These are phyloP conservation scores for Hippopotamyrus pictus DNA, from an alignment of 2,797 vertebrate genomes.

Conservation along the genomic window DNA sequence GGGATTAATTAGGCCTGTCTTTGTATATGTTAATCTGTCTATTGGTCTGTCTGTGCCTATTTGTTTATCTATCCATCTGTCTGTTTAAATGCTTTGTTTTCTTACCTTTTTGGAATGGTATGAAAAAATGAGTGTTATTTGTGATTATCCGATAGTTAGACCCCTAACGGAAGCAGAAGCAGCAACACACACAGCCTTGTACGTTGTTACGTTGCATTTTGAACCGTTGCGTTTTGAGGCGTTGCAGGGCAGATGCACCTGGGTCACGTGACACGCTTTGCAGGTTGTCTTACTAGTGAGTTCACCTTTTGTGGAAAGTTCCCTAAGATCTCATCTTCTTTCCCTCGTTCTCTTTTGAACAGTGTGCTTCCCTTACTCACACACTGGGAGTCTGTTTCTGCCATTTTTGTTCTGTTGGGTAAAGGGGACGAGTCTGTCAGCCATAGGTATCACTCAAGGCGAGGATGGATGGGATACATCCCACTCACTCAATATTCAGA, in stretches of 20 bases:
- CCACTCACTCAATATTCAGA: background rate
- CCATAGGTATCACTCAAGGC: background rate
- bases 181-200: background rate
- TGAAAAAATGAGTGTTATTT: background rate
- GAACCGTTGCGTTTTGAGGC: too few species aligned
- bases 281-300: background rate
- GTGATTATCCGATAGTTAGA: background rate
- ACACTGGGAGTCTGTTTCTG: background rate
- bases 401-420: background rate
- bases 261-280: background rate
- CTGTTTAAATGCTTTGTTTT: background rate
- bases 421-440: background rate
- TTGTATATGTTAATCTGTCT: background rate
- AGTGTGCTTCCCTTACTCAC: background rate
- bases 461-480: background rate
- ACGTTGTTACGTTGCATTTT: too few species aligned
- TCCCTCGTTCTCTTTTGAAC: background rate
- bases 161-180: background rate
- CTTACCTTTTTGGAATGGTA: background rate
- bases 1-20: background rate
- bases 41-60: background rate
- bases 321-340: background rate
- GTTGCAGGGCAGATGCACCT: too few species aligned
- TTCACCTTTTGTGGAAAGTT: background rate
- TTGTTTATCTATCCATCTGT: background rate